These are phyloP conservation scores for Microcebus griseorufus DNA, from an alignment of 2,113 vertebrate species.

Conservation along the genomic window DNA sequence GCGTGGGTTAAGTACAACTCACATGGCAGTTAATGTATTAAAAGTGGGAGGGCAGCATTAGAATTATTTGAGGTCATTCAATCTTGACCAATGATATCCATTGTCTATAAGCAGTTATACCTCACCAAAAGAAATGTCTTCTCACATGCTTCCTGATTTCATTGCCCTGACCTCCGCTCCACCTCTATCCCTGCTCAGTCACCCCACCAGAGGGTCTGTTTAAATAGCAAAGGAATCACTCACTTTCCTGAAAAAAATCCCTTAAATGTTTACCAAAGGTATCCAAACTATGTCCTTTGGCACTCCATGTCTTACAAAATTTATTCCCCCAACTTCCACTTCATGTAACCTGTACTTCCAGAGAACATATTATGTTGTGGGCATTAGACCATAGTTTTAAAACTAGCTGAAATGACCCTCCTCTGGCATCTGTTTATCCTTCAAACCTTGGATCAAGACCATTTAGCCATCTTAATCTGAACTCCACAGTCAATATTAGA, in stretches of 20 bases:
- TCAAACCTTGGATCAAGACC: not conserved
- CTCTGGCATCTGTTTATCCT: not conserved
- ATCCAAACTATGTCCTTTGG: not conserved
- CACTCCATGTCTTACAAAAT: not conserved
- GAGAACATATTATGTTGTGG: not conserved
- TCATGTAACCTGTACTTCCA: not conserved
- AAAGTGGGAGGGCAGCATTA: not conserved
- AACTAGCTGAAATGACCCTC: not conserved
- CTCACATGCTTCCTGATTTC: not conserved
- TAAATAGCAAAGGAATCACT: not conserved
- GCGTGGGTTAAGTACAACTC: no score
- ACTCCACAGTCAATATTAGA: not conserved
- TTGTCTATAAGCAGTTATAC: not conserved
- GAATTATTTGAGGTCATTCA: not conserved
- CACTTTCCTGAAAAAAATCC: not conserved
- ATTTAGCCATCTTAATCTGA: not conserved
- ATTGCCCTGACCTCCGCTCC: rapidly evolving
- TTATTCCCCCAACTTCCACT: not conserved
- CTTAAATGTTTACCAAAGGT: not conserved
- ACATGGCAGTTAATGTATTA: no score
- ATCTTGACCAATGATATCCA: not conserved
- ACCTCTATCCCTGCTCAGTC: not conserved
- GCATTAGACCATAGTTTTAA: not conserved
- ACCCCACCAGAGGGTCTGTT: rapidly evolving
- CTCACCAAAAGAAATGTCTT: not conserved